Evolutionary conservation across 2,888 invertebrate species (phyloP), one percentile per base, ranked within the genome.

Genomic region (Poecilobothrus nobilitatus): DNA sequence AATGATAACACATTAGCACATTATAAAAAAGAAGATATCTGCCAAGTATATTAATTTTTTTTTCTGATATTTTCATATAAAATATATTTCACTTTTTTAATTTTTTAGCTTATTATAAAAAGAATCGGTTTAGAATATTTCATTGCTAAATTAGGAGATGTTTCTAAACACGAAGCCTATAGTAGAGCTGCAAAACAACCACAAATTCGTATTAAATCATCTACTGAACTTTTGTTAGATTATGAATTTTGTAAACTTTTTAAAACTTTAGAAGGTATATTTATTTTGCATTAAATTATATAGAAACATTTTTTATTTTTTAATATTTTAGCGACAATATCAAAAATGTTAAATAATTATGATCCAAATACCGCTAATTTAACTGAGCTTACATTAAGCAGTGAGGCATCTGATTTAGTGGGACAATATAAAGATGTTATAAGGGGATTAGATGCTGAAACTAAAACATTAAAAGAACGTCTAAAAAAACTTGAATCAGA

Each of bases 161-260:
- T 98, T 68, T 88, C 92, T 0, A 88, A 91, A 67, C 94, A 94
- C 78, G 98, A 98, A 83, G 86, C 90, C 63, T 99, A 97, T 83
- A 92, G 91, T 69, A 88, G 89, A 76, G 95, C 97, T 20, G 89
- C 94, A 22, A 97, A 98, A 79, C 94, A 94, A 76, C 96, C 98
- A 0, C 96, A 97, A 81, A 87, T 94, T 41, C 86, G 89, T 65
- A 91, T 90, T 15, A 89, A 89, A 79, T 84, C 86, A 68, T 84
- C 92, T 4, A 83, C 84, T 0, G 96, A 97, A 72, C 85, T 97
- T 21, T 83, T 97, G 68, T 85, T 99, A 63, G 98, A 99, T 81
- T 94, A 93, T 79, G 95, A 97, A 82, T 99, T 97, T 84, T 96
- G 97, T 76, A 89, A 90, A 77, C 84, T 97, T 34, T 94, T 95